Conservation (phyloP, 2,797 vertebrate species). For the Myotis vivesi region DNA sequence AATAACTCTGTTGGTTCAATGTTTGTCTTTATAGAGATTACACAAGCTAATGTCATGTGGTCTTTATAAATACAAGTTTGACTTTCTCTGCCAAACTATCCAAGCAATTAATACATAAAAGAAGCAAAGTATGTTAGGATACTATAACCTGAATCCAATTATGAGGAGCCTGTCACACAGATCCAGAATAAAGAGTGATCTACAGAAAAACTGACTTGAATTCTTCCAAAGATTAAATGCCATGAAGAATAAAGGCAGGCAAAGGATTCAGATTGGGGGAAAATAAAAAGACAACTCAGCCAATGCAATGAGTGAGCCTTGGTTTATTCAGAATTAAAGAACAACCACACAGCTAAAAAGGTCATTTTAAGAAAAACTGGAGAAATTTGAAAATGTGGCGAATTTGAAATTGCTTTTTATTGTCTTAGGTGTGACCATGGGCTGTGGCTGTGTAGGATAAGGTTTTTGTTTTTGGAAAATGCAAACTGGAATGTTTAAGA, state of each 20-base stretch:
- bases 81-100: conserved; percentile 26
- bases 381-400: background rate
- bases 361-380: background rate
- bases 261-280: no score
- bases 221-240: background rate
- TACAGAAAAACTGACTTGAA: background rate
- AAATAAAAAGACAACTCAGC: background rate
- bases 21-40: conserved; percentile 42
- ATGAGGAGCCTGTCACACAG: background rate
- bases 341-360: background rate
- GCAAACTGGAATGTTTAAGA: background rate
- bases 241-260: background rate
- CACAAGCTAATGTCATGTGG: background rate
- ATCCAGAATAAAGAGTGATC: background rate
- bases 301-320: background rate
- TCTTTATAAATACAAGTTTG: conserved; percentile 1
- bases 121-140: background rate
- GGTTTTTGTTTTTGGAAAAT: background rate
- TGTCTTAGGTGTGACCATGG: background rate
- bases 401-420: background rate
- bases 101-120: conserved; percentile 20
- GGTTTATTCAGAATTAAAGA: background rate
- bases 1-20: background rate
- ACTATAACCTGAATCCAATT: background rate
- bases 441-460: background rate